A percentile compares a stretch with the other conserved stretches of the same genome.
These are phyloP conservation scores for Thomomys bottae DNA, from an alignment of 2,113 vertebrate genomes.

Conservation along the genomic window DNA sequence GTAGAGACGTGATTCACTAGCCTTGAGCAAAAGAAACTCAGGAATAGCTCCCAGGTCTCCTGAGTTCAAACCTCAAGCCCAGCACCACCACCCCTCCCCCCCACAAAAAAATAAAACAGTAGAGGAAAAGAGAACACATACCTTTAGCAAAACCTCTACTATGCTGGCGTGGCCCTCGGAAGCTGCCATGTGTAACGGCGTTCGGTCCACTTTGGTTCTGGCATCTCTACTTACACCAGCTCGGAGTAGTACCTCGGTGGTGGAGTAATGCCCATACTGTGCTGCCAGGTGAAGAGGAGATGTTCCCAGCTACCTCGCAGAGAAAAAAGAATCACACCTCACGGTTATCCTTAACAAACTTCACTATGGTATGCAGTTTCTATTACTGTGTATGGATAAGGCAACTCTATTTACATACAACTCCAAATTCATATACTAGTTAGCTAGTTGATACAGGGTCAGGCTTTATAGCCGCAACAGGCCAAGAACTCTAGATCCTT, in stretches of 20 bases:
- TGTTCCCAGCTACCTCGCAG: conserved; percentile 88
- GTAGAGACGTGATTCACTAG: too few species aligned
- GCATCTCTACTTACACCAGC: conserved; percentile 93
- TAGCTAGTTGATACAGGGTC: too few species aligned
- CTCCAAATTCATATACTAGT: not conserved
- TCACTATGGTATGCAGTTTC: not conserved
- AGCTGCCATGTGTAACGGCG: conserved; percentile 92
- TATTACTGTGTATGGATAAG: not conserved
- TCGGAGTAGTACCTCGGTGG: conserved; percentile 91
- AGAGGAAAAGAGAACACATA: conserved; percentile 70
- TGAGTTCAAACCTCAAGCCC: too few species aligned
- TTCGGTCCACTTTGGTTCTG: conserved; percentile 93
- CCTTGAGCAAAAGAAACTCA: too few species aligned
- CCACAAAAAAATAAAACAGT: too few species aligned
- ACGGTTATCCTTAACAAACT: not conserved
- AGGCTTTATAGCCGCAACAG: too few species aligned
- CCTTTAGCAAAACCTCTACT: conserved; percentile 93
- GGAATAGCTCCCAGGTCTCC: too few species aligned
- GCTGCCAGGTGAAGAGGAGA: conserved; percentile 93
- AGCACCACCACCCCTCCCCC: too few species aligned
- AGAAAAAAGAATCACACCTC: not conserved
- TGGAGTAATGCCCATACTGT: conserved; percentile 92
- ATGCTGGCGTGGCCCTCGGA: conserved; percentile 92
- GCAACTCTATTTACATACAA: not conserved
- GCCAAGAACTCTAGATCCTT: not conserved